Percentiles rank a stretch among this genome's conserved stretches.
Conservation (phyloP, 2,888 invertebrate genomes). For the Acanthopleura granulata region DNA sequence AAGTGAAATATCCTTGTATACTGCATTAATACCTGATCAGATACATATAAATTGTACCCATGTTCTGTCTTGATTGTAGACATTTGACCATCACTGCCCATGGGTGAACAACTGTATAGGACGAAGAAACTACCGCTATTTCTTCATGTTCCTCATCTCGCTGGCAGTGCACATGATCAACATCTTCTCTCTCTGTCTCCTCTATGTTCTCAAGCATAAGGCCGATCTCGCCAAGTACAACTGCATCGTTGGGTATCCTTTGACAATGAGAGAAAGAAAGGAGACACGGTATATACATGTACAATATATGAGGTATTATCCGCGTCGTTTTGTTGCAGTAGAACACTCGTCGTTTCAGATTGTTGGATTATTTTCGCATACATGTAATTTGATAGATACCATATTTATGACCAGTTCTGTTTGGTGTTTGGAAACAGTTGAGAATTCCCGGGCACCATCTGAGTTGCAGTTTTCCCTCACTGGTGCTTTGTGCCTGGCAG, state of each 20-base stretch:
- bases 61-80: constrained; percentile 76
- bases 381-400: too few relatives aligned
- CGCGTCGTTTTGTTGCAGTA: too few relatives aligned
- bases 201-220: constrained; percentile 90
- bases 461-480: too few relatives aligned
- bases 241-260: constrained; percentile 72
- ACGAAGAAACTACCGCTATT: constrained; percentile 96
- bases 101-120: constrained; percentile 79
- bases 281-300: too few relatives aligned
- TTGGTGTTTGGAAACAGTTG: too few relatives aligned
- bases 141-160: constrained; percentile 98
- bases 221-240: constrained; percentile 79
- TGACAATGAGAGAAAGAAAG: constrained; percentile 12
- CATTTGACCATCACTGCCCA: constrained; percentile 98
- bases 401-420: too few relatives aligned
- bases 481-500: too few relatives aligned
- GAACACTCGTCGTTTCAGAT: too few relatives aligned
- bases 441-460: too few relatives aligned
- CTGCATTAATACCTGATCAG: neutral
- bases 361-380: too few relatives aligned
- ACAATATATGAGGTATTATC: too few relatives aligned
- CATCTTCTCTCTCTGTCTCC: constrained; percentile 93
- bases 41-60: neutral
- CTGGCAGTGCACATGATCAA: constrained; percentile 97
- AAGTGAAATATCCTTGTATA: neutral